phyloP scores from a whole-genome alignment of 1,140 invertebrate species.

The Arctopsyche grandis region DNA sequence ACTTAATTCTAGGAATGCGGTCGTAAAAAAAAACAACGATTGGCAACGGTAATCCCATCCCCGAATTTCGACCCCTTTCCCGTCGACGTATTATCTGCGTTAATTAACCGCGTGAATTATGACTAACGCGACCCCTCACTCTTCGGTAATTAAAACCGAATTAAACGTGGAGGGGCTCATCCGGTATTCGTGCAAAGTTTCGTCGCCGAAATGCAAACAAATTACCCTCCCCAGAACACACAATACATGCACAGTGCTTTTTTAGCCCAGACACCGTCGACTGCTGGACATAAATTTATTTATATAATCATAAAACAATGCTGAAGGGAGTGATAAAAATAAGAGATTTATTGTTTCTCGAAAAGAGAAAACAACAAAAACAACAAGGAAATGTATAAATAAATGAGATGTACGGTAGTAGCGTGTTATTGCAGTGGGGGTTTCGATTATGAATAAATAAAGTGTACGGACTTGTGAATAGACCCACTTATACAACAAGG shows the following conservation, averaged over 20 bases:
- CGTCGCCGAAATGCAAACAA: conserved; percentile 17
- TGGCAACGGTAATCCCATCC: too few species aligned
- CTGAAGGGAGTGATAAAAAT: conserved; percentile 9
- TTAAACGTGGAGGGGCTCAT: conserved; percentile 12
- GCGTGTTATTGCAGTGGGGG: conserved; percentile 14
- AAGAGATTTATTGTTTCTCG: neutral
- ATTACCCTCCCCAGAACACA: neutral
- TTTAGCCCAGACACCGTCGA: neutral
- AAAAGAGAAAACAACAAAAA: neutral
- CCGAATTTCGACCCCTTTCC: too few species aligned
- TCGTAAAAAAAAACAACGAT: too few species aligned
- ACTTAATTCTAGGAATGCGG: too few species aligned
- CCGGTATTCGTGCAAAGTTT: conserved; percentile 18
- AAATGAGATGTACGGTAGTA: neutral
- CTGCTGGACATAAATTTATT: conserved; percentile 1
- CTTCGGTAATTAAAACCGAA: conserved; percentile 34
- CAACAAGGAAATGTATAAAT: too few species aligned
- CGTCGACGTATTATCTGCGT: conserved; percentile 12
- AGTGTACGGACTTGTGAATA: neutral
- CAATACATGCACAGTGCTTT: too few species aligned
- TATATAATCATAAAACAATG: conserved; percentile 19
- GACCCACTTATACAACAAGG: neutral
- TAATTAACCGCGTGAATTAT: conserved; percentile 32
- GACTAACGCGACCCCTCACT: conserved; percentile 5
- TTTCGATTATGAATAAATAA: conserved; percentile 26